phyloP scores from a whole-genome alignment of 2,113 vertebrate species.

The Catharus bicknelli region DNA sequence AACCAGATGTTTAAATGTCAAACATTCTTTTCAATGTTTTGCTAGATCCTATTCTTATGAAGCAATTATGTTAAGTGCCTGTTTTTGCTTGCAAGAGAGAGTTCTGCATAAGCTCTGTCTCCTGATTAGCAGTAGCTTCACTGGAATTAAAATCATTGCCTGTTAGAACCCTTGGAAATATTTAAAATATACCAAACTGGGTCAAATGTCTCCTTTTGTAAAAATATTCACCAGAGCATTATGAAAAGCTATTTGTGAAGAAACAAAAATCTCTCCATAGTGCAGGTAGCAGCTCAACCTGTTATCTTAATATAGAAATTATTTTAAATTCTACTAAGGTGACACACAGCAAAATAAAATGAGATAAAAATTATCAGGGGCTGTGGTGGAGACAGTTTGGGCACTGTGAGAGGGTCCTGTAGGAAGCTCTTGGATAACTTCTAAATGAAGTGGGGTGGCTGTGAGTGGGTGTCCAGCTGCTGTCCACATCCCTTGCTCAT shows the following conservation, averaged over 20 bases:
- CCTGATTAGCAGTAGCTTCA: neutral
- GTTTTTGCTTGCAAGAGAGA: constrained; percentile 18
- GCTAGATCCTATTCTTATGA: constrained; percentile 10
- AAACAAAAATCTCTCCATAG: rapidly evolving
- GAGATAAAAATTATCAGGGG: neutral
- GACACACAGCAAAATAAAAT: neutral
- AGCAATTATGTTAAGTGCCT: constrained; percentile 21
- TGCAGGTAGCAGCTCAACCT: neutral
- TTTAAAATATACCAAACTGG: neutral
- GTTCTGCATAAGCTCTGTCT: neutral
- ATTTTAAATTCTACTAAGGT: neutral
- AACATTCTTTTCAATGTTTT: constrained; percentile 24
- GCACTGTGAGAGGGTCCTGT: neutral
- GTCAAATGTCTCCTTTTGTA: neutral
- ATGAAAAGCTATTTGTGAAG: neutral
- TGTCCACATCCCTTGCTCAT: rapidly evolving
- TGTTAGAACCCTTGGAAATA: neutral
- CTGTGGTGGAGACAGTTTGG: neutral
- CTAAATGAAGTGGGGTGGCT: rapidly evolving
- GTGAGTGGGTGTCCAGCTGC: rapidly evolving
- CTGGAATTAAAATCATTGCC: neutral
- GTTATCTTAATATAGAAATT: neutral
- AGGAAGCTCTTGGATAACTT: neutral
- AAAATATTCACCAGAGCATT: neutral
- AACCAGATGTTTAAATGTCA: constrained; percentile 54